Evolutionary conservation across 2,113 vertebrate genomes (phyloP), one percentile per base, ranked within the genome.

Genomic region (Aix galericulata): DNA sequence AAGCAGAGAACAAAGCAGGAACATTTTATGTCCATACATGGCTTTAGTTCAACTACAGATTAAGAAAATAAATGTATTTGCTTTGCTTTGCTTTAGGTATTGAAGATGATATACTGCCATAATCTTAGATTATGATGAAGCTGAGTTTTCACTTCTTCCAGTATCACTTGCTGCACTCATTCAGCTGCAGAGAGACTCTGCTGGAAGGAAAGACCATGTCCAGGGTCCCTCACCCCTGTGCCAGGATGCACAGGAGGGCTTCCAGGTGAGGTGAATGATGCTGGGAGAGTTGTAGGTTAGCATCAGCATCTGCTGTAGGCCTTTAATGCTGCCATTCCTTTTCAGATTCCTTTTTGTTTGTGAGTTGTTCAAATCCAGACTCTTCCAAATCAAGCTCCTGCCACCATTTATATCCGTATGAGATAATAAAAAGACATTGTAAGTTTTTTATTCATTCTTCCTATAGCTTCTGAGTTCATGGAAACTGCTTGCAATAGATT

Each of bases 211-310:
- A 23, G 21, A 36, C 21, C 2, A 0, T 58, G 31, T 7, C 42
- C 40, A 58, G 50, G 16, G 29, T 20, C 18, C 20, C 36, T 16
- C 13, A 17, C 4, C 8, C 16, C 32, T 31, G 17, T 8, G 40
- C 18, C 1, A 1, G 42, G 9, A 8, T 8, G 17, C 18, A 8
- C 1, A 2, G 27, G 3, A 14, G 22, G 29, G 62, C 27, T 67
- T 27, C 38, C 40, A 63, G 8, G 5, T 22, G 32, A 13, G 26
- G 11, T 1, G 1, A 46, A 27, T 17, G 22, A 34, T 38, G 17
- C 27, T 38, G 38, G 8, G 12, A 32, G 40, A 29, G 23, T 13
- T 48, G 12, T 25, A n/a, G 58, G 17, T 40, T 63, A 46, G 2
- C 27, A 40, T 40, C 50, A 40, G 3, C 0, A 1, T 58, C 42